These are phyloP conservation scores for Pipistrellus pipistrellus DNA, from an alignment of 2,797 vertebrate genomes.

Conservation along the genomic window DNA sequence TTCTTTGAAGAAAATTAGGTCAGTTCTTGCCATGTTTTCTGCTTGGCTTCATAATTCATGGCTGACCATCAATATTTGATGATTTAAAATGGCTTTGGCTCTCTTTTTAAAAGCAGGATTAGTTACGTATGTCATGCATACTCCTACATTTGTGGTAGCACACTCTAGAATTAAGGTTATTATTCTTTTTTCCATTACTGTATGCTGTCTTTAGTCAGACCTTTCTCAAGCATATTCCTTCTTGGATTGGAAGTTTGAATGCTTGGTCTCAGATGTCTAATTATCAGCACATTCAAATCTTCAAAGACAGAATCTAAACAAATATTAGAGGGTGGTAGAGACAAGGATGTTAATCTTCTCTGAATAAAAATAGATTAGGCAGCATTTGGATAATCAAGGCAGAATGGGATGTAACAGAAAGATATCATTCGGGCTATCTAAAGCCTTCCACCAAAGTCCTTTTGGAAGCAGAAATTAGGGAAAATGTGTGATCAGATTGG, in stretches of 20 bases:
- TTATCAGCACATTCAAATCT: conserved; percentile 47
- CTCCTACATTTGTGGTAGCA: conserved; percentile 64
- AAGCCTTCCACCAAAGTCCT: not conserved
- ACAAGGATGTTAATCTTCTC: conserved; percentile 1
- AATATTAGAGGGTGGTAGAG: not conserved
- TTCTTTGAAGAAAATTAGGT: conserved; percentile 71
- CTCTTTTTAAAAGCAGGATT: conserved; percentile 56
- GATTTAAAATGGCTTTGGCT: conserved; percentile 55
- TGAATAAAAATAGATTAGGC: not conserved
- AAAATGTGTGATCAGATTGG: not conserved
- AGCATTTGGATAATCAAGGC: not conserved
- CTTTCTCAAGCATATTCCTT: not conserved
- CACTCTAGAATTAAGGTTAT: conserved; percentile 59
- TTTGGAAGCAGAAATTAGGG: not conserved
- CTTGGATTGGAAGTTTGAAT: conserved; percentile 35
- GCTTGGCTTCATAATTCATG: conserved; percentile 51
- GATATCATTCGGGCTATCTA: not conserved
- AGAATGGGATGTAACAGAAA: conserved; percentile 15
- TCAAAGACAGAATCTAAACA: conserved; percentile 55
- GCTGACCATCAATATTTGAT: conserved; percentile 46
- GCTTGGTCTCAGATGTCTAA: conserved; percentile 28
- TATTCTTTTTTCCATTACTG: conserved; percentile 62
- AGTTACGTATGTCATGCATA: conserved; percentile 30
- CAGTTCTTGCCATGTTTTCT: conserved; percentile 65
- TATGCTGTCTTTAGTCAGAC: conserved; percentile 50